Conservation (phyloP, 2,888 invertebrate genomes). For the Anoplius nigerrimus region DNA sequence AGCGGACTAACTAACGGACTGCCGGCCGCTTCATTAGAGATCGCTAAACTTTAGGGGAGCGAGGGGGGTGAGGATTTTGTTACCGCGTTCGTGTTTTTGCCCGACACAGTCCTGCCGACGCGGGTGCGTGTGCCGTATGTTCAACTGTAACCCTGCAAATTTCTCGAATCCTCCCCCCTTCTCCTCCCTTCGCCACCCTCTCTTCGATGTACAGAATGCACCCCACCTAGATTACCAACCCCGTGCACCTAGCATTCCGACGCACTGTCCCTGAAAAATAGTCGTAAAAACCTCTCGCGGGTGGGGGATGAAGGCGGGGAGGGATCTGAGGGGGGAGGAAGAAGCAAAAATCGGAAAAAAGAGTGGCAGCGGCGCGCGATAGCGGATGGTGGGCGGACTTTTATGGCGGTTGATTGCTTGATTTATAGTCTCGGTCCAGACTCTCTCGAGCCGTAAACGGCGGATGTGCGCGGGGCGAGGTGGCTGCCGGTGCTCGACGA, state of each 20-base stretch:
- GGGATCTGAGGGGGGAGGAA: slow-evolving; percentile 45
- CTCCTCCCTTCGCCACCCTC: neutral
- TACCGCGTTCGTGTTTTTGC: slow-evolving; percentile 31
- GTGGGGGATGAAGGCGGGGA: slow-evolving; percentile 41
- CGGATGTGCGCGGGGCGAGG: slow-evolving; percentile 1
- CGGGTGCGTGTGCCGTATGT: neutral
- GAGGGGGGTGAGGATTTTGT: slow-evolving; percentile 59
- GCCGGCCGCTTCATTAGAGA: slow-evolving; percentile 65
- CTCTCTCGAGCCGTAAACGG: slow-evolving; percentile 38
- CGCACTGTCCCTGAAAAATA: neutral
- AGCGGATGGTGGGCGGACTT: slow-evolving; percentile 64
- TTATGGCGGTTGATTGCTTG: slow-evolving; percentile 71
- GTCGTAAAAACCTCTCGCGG: slow-evolving; percentile 32
- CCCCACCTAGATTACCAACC: too few relatives aligned
- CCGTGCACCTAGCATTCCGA: too few relatives aligned
- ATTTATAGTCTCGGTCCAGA: slow-evolving; percentile 63
- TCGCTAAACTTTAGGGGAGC: slow-evolving; percentile 63
- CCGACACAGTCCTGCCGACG: neutral
- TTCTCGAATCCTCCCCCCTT: slow-evolving; percentile 1
- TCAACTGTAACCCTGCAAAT: neutral
- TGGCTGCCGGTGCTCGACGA: slow-evolving; percentile 11
- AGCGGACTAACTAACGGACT: slow-evolving; percentile 61
- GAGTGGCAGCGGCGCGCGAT: slow-evolving; percentile 44
- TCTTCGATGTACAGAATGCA: too few relatives aligned
- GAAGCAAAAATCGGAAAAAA: slow-evolving; percentile 32